Evolutionary conservation across 2,113 vertebrate species (phyloP).

Genomic region (Pluvialis apricaria): DNA sequence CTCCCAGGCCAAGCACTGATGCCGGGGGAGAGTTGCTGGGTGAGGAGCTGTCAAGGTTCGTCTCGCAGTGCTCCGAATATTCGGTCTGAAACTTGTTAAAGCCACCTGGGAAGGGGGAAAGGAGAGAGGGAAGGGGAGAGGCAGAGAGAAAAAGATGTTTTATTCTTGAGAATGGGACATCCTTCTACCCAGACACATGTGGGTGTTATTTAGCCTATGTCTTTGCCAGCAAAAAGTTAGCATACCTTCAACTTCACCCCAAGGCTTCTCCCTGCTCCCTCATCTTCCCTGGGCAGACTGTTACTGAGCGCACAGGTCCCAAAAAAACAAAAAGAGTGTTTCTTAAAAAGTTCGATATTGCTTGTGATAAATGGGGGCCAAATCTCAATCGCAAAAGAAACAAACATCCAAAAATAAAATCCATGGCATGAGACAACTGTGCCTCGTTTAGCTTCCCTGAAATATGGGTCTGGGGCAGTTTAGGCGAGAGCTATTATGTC

Average conservation of each 20-base stretch:
- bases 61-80: constrained; percentile 95
- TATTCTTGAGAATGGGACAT: not conserved
- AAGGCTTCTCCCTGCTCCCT: not conserved
- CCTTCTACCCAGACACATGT: not conserved
- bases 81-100: constrained; percentile 98
- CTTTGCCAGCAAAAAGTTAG: not conserved
- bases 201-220: not conserved
- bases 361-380: not conserved
- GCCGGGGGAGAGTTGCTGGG: constrained; percentile 90
- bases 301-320: not conserved
- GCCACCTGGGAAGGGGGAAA: constrained; percentile 79
- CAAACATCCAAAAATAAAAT: not conserved
- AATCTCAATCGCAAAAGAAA: not conserved
- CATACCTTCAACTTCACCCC: not conserved
- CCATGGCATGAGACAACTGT: not conserved
- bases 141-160: not conserved
- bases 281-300: not conserved
- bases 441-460: not conserved
- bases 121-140: not conserved
- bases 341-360: not conserved
- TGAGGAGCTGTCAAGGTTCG: constrained; percentile 89
- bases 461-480: not conserved
- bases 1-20: constrained; percentile 90
- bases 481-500: not conserved
- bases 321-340: not conserved